Percentiles rank a stretch among this genome's conserved stretches.
phyloP scores from a whole-genome alignment of 2,888 invertebrate species.

The Sphaerophoria taeniata region DNA sequence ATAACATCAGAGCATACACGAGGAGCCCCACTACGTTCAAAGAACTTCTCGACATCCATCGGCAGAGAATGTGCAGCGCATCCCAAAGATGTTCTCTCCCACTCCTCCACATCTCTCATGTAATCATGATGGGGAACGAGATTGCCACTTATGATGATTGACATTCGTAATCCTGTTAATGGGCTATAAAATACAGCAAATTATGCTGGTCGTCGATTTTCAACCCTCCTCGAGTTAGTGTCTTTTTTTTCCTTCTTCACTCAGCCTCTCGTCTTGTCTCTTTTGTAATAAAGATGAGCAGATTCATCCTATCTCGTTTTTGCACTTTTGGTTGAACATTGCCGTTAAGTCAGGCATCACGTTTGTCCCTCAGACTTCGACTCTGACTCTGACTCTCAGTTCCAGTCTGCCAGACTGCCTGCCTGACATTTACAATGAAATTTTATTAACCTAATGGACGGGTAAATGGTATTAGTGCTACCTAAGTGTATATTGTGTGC shows the following conservation, averaged over 20 bases:
- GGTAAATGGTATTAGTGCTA: constrained; percentile 75
- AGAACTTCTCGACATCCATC: constrained; percentile 9
- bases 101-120: constrained; percentile 38
- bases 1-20: not conserved
- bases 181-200: constrained; percentile 77
- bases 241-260: constrained; percentile 35
- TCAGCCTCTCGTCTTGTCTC: constrained; percentile 3
- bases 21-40: constrained; percentile 12
- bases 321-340: constrained; percentile 52
- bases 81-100: constrained; percentile 47
- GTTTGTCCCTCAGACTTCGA: not conserved
- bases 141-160: constrained; percentile 78
- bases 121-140: constrained; percentile 75
- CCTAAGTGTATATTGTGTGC: constrained; percentile 50
- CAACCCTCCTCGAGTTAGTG: constrained; percentile 47
- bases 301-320: constrained; percentile 36
- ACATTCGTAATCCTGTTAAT: constrained; percentile 78
- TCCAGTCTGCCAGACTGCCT: constrained; percentile 44
- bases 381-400: not conserved
- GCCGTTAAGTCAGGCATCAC: constrained; percentile 57
- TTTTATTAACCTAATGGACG: constrained; percentile 77
- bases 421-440: constrained; percentile 74
- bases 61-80: constrained; percentile 62
- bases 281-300: constrained; percentile 14
- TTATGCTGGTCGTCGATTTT: constrained; percentile 76